Evolutionary conservation across 2,113 vertebrate species (phyloP).

Genomic region (Sorex fumeus): DNA sequence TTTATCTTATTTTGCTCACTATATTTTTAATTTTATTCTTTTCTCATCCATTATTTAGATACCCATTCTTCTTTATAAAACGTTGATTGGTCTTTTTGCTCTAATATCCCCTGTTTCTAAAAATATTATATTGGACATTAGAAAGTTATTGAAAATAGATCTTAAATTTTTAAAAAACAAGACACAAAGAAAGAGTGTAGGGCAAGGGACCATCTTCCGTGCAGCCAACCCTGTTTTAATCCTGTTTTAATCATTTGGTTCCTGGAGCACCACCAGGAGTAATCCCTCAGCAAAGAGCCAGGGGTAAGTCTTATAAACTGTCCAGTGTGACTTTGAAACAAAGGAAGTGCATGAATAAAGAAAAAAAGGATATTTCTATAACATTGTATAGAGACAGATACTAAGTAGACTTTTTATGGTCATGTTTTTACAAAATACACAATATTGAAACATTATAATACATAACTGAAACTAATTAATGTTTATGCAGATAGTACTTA

Average conservation of each 20-base stretch:
- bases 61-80: slow-evolving; percentile 8
- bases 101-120: background rate
- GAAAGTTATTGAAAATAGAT: background rate
- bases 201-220: no score
- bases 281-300: no score
- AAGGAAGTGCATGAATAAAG: no score
- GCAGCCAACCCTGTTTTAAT: no score
- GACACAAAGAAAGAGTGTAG: background rate
- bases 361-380: background rate
- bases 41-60: background rate
- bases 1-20: background rate
- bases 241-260: no score
- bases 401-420: background rate
- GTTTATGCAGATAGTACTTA: background rate
- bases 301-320: no score
- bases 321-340: no score
- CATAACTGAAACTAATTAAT: background rate
- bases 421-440: background rate
- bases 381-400: background rate
- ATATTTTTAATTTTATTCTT: background rate
- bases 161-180: background rate
- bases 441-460: background rate
- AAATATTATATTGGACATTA: background rate
- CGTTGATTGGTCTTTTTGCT: background rate
- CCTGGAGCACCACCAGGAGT: no score